Evolutionary conservation across 1,140 invertebrate genomes (phyloP).

Genomic region (Globodera rostochiensis): DNA sequence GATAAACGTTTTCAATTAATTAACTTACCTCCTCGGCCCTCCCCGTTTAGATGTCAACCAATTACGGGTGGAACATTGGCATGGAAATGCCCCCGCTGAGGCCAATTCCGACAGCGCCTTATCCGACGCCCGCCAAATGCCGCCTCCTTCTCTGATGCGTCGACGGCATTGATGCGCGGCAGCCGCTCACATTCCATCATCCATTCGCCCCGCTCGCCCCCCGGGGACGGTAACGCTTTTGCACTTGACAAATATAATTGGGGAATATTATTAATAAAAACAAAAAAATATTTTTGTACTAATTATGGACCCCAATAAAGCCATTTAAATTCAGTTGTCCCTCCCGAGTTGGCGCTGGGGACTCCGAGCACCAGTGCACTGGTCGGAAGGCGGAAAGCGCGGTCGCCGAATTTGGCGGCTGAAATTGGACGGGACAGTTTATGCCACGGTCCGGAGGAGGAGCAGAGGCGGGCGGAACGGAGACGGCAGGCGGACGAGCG

Average conservation of each 20-base stretch:
- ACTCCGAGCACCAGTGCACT: constrained; percentile 22
- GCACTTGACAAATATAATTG: not conserved
- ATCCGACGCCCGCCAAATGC: constrained; percentile 21
- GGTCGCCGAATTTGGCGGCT: constrained; percentile 21
- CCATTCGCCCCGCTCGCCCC: constrained; percentile 18
- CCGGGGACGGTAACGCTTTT: not conserved
- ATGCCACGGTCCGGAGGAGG: not conserved
- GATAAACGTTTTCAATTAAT: too few species aligned
- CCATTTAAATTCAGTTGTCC: not conserved
- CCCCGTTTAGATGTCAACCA: not conserved
- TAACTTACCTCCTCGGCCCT: too few species aligned
- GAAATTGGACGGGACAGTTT: constrained; percentile 21
- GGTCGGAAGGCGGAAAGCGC: constrained; percentile 23
- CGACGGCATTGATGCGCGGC: constrained; percentile 23
- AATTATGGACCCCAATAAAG: not conserved
- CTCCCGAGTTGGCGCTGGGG: constrained; percentile 21
- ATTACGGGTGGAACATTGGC: constrained; percentile 10
- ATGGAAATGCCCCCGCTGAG: constrained; percentile 4
- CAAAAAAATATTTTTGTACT: not conserved
- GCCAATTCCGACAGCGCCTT: constrained; percentile 19
- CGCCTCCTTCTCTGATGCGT: constrained; percentile 14
- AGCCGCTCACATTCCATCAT: constrained; percentile 19
- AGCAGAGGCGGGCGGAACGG: not conserved
- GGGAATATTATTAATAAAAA: not conserved
- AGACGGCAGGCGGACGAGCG: not conserved